A percentile compares a stretch with the other conserved stretches of the same genome.
These are phyloP conservation scores for Selenia dentaria DNA, from an alignment of 2,888 invertebrate species.

Conservation along the genomic window DNA sequence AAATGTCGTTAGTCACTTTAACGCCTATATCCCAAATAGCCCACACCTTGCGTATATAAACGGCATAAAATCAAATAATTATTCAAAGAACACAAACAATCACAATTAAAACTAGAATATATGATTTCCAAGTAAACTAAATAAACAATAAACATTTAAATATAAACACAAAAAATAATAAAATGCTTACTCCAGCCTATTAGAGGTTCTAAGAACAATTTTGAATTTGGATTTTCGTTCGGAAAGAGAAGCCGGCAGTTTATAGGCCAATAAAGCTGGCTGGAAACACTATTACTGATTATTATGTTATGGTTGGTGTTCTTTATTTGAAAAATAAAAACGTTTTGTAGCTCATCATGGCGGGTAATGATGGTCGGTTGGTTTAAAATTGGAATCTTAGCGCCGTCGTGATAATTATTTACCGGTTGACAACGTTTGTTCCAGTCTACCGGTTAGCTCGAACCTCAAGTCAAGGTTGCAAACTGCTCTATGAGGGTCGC, in stretches of 20 bases:
- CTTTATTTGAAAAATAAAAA: conserved; percentile 39
- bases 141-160: conserved; percentile 46
- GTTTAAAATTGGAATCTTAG: conserved; percentile 24
- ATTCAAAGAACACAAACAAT: conserved; percentile 29
- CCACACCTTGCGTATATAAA: conserved; percentile 22
- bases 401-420: conserved; percentile 15
- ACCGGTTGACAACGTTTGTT: too few relatives aligned
- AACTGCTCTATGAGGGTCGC: too few relatives aligned
- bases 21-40: conserved; percentile 5
- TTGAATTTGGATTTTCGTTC: conserved; percentile 48
- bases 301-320: conserved; percentile 48
- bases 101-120: conserved; percentile 26
- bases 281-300: conserved; percentile 53
- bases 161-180: conserved; percentile 29
- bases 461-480: too few relatives aligned
- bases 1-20: too few relatives aligned
- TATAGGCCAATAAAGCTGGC: conserved; percentile 51
- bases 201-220: conserved; percentile 53
- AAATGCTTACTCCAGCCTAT: conserved; percentile 49
- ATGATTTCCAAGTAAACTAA: conserved; percentile 49
- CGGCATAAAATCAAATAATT: conserved; percentile 25
- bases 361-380: conserved; percentile 23
- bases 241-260: conserved; percentile 46
- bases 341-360: conserved; percentile 41
- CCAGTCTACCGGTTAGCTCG: too few relatives aligned